Evolutionary conservation across 2,113 vertebrate species (phyloP).

Genomic region (Steatornis caripensis): DNA sequence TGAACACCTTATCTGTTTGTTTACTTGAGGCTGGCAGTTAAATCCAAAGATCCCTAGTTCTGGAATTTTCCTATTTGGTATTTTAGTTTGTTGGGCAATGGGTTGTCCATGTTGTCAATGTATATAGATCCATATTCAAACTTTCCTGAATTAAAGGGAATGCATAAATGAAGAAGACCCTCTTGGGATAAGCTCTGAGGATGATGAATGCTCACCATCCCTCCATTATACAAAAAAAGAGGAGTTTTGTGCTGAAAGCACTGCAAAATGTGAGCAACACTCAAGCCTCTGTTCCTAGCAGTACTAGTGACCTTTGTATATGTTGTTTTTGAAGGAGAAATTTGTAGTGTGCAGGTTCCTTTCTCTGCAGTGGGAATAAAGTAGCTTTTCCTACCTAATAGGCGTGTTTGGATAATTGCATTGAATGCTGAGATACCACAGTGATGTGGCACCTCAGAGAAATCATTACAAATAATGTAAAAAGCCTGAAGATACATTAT

Average conservation of each 20-base stretch:
- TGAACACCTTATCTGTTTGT: not conserved
- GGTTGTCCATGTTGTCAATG: not conserved
- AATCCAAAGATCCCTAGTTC: not conserved
- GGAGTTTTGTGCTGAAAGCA: not conserved
- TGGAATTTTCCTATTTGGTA: not conserved
- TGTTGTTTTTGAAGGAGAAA: not conserved
- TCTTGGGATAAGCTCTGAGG: not conserved
- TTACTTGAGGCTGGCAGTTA: not conserved
- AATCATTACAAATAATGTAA: not conserved
- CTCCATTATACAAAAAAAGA: not conserved
- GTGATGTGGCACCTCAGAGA: not conserved
- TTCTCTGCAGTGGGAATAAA: not conserved
- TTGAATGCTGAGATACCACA: not conserved
- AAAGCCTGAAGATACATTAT: not conserved
- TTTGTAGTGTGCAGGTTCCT: not conserved
- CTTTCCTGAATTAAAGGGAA: not conserved
- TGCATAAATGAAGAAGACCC: not conserved
- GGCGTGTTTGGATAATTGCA: not conserved
- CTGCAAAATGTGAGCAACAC: not conserved
- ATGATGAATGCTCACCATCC: not conserved
- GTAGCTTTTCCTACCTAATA: not conserved
- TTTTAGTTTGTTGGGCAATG: not conserved
- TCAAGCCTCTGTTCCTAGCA: not conserved
- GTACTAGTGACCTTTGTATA: not conserved
- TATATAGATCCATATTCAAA: not conserved